A percentile compares a stretch with the other conserved stretches of the same genome.
Evolutionary conservation across 2,113 vertebrate species (phyloP).

Genomic region (Dasypus novemcinctus): DNA sequence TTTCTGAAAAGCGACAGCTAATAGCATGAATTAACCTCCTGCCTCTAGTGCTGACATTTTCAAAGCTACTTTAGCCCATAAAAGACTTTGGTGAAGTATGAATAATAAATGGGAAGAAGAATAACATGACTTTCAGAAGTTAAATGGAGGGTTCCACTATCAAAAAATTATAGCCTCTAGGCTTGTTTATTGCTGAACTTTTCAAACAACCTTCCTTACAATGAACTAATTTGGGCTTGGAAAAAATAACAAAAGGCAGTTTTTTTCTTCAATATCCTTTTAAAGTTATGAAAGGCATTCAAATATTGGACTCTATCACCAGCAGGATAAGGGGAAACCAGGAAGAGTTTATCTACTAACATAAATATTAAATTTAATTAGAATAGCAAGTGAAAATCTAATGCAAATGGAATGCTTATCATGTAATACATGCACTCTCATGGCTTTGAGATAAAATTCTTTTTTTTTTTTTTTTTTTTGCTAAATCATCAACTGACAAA

Average conservation of each 20-base stretch:
- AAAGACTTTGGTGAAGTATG: constrained; percentile 46
- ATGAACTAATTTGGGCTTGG: constrained; percentile 51
- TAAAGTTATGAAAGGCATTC: constrained; percentile 47
- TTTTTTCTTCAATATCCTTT: constrained; percentile 54
- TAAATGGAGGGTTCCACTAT: constrained; percentile 68
- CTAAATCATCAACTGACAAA: neutral
- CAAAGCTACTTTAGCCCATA: constrained; percentile 4
- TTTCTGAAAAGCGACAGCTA: constrained; percentile 50
- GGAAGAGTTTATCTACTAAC: neutral
- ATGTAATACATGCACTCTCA: neutral
- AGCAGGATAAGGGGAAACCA: neutral
- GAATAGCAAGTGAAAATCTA: neutral
- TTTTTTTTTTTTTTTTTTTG: constrained; percentile 15
- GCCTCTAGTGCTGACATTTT: constrained; percentile 28
- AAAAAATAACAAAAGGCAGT: constrained; percentile 38
- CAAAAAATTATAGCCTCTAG: constrained; percentile 68
- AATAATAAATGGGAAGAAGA: constrained; percentile 41
- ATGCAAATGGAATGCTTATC: neutral
- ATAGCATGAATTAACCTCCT: constrained; percentile 57
- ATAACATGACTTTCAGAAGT: constrained; percentile 4
- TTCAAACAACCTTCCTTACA: constrained; percentile 63
- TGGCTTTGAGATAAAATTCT: neutral
- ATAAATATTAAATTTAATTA: neutral
- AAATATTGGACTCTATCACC: neutral
- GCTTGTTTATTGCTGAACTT: constrained; percentile 62